Conservation (phyloP, 2,888 invertebrate genomes). For the Stegophylla sp. region DNA sequence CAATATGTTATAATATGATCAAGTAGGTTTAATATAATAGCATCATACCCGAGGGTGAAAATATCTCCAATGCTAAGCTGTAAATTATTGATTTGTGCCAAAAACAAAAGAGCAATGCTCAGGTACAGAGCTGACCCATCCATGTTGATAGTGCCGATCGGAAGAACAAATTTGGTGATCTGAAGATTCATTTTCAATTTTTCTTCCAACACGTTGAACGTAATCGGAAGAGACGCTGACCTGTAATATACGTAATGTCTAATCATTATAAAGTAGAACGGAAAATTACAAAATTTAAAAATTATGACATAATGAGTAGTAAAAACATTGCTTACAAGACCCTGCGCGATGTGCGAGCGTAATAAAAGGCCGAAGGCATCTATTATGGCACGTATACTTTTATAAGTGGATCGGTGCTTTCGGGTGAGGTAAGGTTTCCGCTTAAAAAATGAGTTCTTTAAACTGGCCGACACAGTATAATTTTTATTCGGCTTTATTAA, state of each 20-base stretch:
- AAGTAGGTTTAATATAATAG: neutral
- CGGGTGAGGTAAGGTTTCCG: too few relatives aligned
- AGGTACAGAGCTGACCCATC: slow-evolving; percentile 89
- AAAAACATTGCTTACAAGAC: neutral
- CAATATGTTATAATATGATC: neutral
- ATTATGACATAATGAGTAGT: neutral
- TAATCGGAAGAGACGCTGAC: slow-evolving; percentile 87
- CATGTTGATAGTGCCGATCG: slow-evolving; percentile 93
- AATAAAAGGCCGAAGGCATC: too few relatives aligned
- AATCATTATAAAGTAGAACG: neutral
- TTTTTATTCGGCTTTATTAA: too few relatives aligned
- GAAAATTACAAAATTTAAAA: neutral
- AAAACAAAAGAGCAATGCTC: slow-evolving; percentile 84
- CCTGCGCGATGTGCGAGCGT: too few relatives aligned
- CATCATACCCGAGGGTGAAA: slow-evolving; percentile 81
- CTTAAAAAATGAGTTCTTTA: too few relatives aligned
- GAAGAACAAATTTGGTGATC: slow-evolving; percentile 85
- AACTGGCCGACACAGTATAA: too few relatives aligned
- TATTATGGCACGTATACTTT: too few relatives aligned
- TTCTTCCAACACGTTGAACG: slow-evolving; percentile 85
- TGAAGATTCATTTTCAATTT: slow-evolving; percentile 80
- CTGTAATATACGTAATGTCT: slow-evolving; percentile 66
- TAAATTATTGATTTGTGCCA: slow-evolving; percentile 86
- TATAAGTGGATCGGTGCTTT: too few relatives aligned
- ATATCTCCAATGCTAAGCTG: slow-evolving; percentile 81